Conservation (phyloP, 2,113 vertebrate genomes). For the Neodon shergylaensis region DNA sequence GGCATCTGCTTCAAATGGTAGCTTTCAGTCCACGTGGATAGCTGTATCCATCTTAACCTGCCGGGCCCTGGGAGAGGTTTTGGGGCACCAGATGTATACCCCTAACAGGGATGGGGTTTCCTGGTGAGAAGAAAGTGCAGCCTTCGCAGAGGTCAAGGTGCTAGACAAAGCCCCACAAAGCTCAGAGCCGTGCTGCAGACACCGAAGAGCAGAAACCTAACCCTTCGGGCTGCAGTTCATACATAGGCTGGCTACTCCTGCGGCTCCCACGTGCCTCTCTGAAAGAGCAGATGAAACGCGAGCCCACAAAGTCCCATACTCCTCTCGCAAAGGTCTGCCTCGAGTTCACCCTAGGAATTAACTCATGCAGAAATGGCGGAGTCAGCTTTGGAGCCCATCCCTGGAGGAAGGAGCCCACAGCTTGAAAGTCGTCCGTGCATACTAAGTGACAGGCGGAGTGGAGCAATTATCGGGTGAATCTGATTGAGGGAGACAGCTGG, state of each 20-base stretch:
- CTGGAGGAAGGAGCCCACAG: not conserved
- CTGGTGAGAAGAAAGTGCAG: slow-evolving; percentile 83
- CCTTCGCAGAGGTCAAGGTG: slow-evolving; percentile 67
- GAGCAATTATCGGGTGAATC: slow-evolving; percentile 9
- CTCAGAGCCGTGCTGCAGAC: slow-evolving; percentile 78
- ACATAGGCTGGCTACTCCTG: slow-evolving; percentile 63
- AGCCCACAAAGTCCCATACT: slow-evolving; percentile 72
- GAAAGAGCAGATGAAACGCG: slow-evolving; percentile 81
- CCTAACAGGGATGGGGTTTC: slow-evolving; percentile 65
- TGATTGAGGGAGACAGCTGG: slow-evolving; percentile 51
- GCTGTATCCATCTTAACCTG: slow-evolving; percentile 75
- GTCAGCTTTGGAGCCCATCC: slow-evolving; percentile 45
- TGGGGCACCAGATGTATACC: slow-evolving; percentile 76
- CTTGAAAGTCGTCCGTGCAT: not conserved
- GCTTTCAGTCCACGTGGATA: slow-evolving; percentile 70
- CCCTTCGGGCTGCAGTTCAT: slow-evolving; percentile 76
- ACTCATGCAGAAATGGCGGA: not conserved
- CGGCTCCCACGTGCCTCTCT: slow-evolving; percentile 73
- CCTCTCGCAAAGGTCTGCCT: slow-evolving; percentile 71
- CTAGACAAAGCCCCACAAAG: slow-evolving; percentile 78
- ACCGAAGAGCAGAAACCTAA: slow-evolving; percentile 72
- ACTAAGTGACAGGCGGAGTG: not conserved
- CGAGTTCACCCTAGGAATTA: slow-evolving; percentile 76
- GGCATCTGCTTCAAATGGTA: slow-evolving; percentile 46
- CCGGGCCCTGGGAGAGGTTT: slow-evolving; percentile 65